Conservation (phyloP, 2,113 vertebrate species). For the Apistogramma diplotaenia region DNA sequence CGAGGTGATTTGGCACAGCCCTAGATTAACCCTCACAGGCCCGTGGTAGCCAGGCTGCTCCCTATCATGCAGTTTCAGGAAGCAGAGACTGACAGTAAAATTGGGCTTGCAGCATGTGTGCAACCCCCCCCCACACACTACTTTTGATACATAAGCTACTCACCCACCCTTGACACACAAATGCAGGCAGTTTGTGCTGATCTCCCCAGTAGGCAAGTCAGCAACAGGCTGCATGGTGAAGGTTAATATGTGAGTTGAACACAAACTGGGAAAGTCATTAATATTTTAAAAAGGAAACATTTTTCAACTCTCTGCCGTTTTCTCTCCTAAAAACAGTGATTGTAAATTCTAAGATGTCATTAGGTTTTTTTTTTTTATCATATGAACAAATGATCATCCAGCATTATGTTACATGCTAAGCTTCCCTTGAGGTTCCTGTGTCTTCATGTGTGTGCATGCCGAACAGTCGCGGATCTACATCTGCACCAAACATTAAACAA, state of each 20-base stretch:
- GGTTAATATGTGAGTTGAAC: conserved; percentile 56
- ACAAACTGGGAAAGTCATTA: conserved; percentile 48
- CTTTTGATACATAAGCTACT: conserved; percentile 51
- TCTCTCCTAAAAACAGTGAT: conserved; percentile 30
- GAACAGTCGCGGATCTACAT: conserved; percentile 4
- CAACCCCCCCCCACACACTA: conserved; percentile 56
- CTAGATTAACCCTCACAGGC: conserved; percentile 86
- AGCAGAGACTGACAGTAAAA: conserved; percentile 85
- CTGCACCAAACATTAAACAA: conserved; percentile 12
- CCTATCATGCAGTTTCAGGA: conserved; percentile 79
- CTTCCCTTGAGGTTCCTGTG: conserved; percentile 25
- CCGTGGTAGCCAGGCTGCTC: conserved; percentile 81
- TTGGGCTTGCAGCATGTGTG: conserved; percentile 82
- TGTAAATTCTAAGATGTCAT: conserved; percentile 58
- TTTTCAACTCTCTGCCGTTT: conserved; percentile 32
- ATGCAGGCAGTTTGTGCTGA: conserved; percentile 38
- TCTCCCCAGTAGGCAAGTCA: conserved; percentile 32
- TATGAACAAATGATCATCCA: conserved; percentile 55
- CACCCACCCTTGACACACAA: conserved; percentile 46
- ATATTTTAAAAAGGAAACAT: conserved; percentile 12
- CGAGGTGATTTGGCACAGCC: conserved; percentile 79
- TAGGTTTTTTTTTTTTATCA: conserved; percentile 63
- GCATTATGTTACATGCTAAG: conserved; percentile 45
- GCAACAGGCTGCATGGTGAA: conserved; percentile 53
- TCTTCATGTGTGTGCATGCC: neutral